A percentile compares a stretch with the other conserved stretches of the same genome.
Evolutionary conservation across 2,888 invertebrate genomes (phyloP).

Genomic region (Cerastis leucographa): DNA sequence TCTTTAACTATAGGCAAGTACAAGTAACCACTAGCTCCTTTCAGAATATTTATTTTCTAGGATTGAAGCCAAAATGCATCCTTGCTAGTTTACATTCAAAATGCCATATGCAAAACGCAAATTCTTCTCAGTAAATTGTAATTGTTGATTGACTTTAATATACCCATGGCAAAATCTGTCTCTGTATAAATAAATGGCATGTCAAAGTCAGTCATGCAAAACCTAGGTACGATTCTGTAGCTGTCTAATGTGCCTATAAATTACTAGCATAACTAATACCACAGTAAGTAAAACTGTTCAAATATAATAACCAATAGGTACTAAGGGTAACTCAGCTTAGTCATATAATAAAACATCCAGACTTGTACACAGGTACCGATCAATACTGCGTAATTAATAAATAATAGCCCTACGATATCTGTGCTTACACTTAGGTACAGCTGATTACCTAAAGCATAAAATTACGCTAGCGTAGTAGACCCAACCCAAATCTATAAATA

Average conservation of each 20-base stretch:
- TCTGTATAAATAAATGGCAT: background rate
- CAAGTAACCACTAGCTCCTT: background rate
- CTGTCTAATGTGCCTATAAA: background rate
- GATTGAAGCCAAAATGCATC: background rate
- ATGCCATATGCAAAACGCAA: background rate
- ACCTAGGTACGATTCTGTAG: background rate
- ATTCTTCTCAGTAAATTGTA: background rate
- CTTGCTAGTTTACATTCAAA: background rate
- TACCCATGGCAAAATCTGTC: background rate
- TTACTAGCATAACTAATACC: background rate
- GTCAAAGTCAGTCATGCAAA: background rate
- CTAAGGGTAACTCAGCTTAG: background rate
- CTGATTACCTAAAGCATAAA: slow-evolving; percentile 7
- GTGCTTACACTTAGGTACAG: background rate
- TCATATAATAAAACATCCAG: background rate
- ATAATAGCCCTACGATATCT: slow-evolving; percentile 23
- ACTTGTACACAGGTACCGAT: background rate
- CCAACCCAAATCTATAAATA: slow-evolving; percentile 24
- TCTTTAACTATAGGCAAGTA: too few species aligned
- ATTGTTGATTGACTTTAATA: background rate
- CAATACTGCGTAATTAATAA: slow-evolving; percentile 6
- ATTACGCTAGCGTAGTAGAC: slow-evolving; percentile 13
- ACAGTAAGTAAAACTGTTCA: background rate
- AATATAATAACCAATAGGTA: background rate
- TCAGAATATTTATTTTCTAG: background rate